These are phyloP conservation scores for Erinaceus europaeus DNA, from an alignment of 2,113 vertebrate species.

Conservation along the genomic window DNA sequence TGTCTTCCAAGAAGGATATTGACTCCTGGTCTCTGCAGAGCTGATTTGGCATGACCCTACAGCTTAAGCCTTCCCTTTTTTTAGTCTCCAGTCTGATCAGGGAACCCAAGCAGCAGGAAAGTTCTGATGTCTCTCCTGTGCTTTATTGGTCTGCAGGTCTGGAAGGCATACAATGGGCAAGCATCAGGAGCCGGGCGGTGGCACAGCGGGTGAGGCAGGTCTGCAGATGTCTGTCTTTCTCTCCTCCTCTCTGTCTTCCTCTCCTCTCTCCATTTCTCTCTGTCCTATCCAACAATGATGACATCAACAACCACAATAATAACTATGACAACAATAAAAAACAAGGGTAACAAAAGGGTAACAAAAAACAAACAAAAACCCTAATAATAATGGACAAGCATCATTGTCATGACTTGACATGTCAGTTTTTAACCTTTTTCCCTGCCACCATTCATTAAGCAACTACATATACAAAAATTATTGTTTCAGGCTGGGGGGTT, in stretches of 20 bases:
- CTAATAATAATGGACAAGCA: no score
- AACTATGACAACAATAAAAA: no score
- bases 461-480: neutral
- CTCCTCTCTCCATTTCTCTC: no score
- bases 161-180: neutral
- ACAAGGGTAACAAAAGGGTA: no score
- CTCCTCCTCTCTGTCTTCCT: no score
- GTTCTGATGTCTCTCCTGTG: neutral
- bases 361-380: no score
- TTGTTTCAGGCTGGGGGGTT: no score
- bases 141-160: neutral
- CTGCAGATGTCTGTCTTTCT: no score
- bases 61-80: accelerated
- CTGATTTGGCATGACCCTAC: neutral
- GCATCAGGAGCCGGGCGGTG: no score
- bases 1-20: neutral
- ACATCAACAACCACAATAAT: no score
- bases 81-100: neutral
- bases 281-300: no score
- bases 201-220: no score
- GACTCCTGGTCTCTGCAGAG: neutral
- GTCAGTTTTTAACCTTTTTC: neutral
- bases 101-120: neutral
- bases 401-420: neutral
- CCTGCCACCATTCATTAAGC: neutral